Percentiles rank a stretch among this genome's conserved stretches.
phyloP scores from a whole-genome alignment of 2,888 invertebrate genomes.

The Ptychoptera contaminata region DNA sequence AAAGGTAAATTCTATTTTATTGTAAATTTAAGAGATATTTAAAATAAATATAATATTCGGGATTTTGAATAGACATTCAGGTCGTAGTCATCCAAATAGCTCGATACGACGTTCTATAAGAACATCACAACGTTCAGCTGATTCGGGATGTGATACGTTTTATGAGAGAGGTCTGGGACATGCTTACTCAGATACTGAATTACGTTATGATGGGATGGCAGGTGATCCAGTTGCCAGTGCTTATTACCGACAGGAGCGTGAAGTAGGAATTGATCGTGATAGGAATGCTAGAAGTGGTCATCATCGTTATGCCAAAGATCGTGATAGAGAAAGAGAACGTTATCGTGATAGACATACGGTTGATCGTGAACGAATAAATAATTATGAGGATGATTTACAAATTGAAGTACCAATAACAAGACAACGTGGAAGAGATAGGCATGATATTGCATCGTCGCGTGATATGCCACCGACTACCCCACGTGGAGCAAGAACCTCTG shows the following conservation, averaged over 20 bases:
- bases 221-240: slow-evolving; percentile 17
- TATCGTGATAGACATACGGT: slow-evolving; percentile 31
- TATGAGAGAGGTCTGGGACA: slow-evolving; percentile 36
- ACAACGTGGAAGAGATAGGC: neutral
- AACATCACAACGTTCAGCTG: slow-evolving; percentile 43
- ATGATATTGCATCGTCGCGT: neutral
- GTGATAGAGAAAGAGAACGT: slow-evolving; percentile 20
- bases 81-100: slow-evolving; percentile 31
- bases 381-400: slow-evolving; percentile 4
- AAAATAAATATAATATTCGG: too few species aligned
- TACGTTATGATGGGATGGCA: slow-evolving; percentile 23
- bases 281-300: slow-evolving; percentile 10
- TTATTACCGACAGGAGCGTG: slow-evolving; percentile 14
- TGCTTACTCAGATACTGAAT: slow-evolving; percentile 59
- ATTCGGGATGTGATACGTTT: slow-evolving; percentile 40
- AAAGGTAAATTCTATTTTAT: neutral
- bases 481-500: neutral
- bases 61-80: neutral
- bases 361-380: slow-evolving; percentile 33
- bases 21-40: too few species aligned
- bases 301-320: slow-evolving; percentile 16
- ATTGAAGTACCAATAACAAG: neutral
- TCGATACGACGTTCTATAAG: slow-evolving; percentile 41
- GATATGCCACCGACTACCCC: neutral
- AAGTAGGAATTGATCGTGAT: slow-evolving; percentile 16